Conservation (phyloP, 2,113 vertebrate genomes). For the Mesoclemmys tuberculata region DNA sequence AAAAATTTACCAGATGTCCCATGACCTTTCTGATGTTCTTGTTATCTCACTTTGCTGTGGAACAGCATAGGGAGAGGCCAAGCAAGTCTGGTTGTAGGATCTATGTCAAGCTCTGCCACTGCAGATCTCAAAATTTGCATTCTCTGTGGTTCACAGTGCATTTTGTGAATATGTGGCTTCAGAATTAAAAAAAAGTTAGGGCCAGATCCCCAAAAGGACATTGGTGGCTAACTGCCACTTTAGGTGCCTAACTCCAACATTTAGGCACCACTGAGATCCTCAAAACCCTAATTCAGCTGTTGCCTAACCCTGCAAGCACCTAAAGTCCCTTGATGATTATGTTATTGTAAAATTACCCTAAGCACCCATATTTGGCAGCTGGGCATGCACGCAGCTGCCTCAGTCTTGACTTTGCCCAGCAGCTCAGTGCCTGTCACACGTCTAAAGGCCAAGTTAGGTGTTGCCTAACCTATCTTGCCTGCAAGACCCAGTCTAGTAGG, state of each 20-base stretch:
- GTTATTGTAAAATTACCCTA: not conserved
- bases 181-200: not conserved
- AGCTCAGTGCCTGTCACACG: not conserved
- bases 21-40: not conserved
- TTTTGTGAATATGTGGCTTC: not conserved
- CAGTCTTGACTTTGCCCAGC: not conserved
- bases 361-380: not conserved
- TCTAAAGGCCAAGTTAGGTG: not conserved
- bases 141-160: not conserved
- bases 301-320: not conserved
- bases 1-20: not conserved
- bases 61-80: not conserved
- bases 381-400: not conserved
- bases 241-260: not conserved
- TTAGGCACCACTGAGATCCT: not conserved
- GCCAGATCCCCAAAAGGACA: not conserved
- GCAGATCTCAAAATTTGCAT: not conserved
- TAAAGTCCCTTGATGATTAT: not conserved
- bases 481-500: not conserved
- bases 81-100: not conserved
- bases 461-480: not conserved
- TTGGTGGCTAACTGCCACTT: not conserved
- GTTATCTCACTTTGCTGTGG: not conserved
- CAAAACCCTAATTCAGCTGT: not conserved
- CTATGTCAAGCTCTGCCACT: not conserved